A percentile compares a stretch with the other conserved stretches of the same genome.
These are phyloP conservation scores for Gadopsis bispinosus DNA, from an alignment of 2,797 vertebrate species.

Conservation along the genomic window DNA sequence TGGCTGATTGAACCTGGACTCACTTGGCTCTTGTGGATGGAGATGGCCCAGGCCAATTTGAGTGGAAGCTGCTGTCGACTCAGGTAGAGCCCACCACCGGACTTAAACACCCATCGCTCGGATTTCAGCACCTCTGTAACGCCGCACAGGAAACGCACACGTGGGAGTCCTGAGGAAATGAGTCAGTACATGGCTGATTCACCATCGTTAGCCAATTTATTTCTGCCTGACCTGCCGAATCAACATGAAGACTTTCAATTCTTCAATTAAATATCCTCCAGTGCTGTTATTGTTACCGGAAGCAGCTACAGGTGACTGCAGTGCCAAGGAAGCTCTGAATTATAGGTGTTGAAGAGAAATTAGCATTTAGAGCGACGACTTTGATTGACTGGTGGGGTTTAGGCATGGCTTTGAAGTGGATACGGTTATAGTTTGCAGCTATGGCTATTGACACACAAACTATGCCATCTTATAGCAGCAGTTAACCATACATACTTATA, in stretches of 20 bases:
- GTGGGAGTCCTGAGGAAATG: conserved; percentile 86
- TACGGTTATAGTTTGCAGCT: background rate
- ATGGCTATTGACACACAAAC: background rate
- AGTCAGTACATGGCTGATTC: too few relatives aligned
- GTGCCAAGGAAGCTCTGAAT: background rate
- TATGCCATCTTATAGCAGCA: background rate
- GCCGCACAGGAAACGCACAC: conserved; percentile 92
- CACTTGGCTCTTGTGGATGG: conserved; percentile 99
- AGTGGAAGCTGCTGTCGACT: conserved; percentile 94
- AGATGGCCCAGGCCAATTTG: conserved; percentile 97
- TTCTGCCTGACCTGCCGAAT: background rate
- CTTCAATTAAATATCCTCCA: background rate
- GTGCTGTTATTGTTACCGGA: background rate
- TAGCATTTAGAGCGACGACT: background rate
- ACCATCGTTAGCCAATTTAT: background rate
- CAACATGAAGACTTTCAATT: background rate
- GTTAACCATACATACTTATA: background rate
- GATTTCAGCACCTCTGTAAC: conserved; percentile 87
- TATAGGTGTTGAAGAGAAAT: background rate
- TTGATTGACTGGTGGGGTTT: background rate
- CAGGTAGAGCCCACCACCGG: conserved; percentile 85
- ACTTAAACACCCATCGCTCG: conserved; percentile 93
- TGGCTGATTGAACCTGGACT: conserved; percentile 3
- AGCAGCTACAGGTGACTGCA: background rate
- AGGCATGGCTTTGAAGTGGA: background rate